Conservation (phyloP, 2,797 vertebrate genomes). For the Thaleichthys pacificus region DNA sequence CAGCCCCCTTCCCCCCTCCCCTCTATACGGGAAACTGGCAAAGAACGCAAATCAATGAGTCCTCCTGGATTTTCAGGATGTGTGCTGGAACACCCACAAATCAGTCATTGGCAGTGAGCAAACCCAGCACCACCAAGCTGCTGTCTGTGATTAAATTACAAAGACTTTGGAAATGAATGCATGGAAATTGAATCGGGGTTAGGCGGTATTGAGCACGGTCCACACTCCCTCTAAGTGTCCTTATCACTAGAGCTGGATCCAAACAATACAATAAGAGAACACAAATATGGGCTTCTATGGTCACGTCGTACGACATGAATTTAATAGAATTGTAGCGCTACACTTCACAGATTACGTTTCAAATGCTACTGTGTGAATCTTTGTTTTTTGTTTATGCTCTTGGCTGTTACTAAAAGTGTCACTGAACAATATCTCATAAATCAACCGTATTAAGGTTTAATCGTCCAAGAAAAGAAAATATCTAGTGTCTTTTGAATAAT, state of each 20-base stretch:
- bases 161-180: conserved; percentile 14
- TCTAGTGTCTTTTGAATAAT: conserved; percentile 51
- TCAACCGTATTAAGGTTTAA: conserved; percentile 27
- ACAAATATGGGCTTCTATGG: not conserved
- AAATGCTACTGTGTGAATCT: not conserved
- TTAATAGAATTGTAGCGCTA: not conserved
- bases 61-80: conserved; percentile 30
- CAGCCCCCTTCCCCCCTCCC: not conserved
- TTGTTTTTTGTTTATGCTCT: not conserved
- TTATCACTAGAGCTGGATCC: conserved; percentile 2
- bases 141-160: conserved; percentile 27
- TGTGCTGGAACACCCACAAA: conserved; percentile 33
- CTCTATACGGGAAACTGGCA: conserved; percentile 29
- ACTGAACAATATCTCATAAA: not conserved
- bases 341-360: not conserved
- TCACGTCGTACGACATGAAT: not conserved
- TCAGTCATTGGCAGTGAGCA: conserved; percentile 20
- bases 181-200: conserved; percentile 24
- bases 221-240: not conserved
- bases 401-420: not conserved
- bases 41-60: conserved; percentile 31
- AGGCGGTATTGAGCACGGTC: conserved; percentile 12
- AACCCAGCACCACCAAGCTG: conserved; percentile 18
- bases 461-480: conserved; percentile 52
- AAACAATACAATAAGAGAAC: not conserved